Percentiles rank a stretch among this genome's conserved stretches.
These are phyloP conservation scores for Drosophila ambigua DNA, from an alignment of 1,140 invertebrate genomes.

Conservation along the genomic window DNA sequence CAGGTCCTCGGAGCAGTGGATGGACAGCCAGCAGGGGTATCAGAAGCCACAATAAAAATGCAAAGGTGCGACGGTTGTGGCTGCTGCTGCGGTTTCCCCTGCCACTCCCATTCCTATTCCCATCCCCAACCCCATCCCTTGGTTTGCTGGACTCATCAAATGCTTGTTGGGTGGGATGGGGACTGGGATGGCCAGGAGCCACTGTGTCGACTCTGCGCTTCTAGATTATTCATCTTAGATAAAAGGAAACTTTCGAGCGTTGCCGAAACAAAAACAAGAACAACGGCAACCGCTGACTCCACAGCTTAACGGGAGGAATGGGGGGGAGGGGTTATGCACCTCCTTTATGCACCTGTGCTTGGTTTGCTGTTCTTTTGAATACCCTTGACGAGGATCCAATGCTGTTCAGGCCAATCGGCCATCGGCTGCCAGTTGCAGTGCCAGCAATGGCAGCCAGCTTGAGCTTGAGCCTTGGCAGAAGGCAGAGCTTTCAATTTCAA, in stretches of 20 bases:
- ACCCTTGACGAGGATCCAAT: too few species aligned
- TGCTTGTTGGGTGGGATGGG: conserved; percentile 1
- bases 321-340: too few species aligned
- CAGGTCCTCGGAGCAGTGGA: neutral
- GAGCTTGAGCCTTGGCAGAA: too few species aligned
- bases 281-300: conserved; percentile 54
- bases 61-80: conserved; percentile 60
- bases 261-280: conserved; percentile 44
- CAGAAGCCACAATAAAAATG: conserved; percentile 64
- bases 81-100: conserved; percentile 15
- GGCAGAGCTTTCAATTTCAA: too few species aligned
- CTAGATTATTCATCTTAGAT: conserved; percentile 76
- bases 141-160: neutral
- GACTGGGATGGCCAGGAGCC: neutral
- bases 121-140: neutral
- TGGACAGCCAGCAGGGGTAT: conserved; percentile 23
- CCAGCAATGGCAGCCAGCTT: too few species aligned
- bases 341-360: conserved; percentile 29
- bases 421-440: too few species aligned
- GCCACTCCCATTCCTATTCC: too few species aligned
- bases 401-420: too few species aligned
- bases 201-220: conserved; percentile 19
- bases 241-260: conserved; percentile 55
- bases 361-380: neutral
- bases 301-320: conserved; percentile 46